phyloP scores from a whole-genome alignment of 2,888 invertebrate species.

The Arge pagana region DNA sequence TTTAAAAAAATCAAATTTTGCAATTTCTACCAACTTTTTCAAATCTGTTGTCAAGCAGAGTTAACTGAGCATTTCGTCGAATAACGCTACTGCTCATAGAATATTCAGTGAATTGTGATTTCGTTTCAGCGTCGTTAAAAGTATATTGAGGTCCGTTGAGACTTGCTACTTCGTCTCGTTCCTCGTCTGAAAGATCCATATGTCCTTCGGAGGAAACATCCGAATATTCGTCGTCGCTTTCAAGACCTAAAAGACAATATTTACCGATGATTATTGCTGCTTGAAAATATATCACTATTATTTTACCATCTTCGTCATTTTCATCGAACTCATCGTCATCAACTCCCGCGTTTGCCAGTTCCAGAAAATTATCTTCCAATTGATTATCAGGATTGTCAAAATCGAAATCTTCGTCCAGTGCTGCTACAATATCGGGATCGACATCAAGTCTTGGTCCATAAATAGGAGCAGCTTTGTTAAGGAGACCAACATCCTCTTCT shows the following conservation, averaged over 20 bases:
- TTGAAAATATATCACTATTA: constrained; percentile 3
- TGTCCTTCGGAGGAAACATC: constrained; percentile 44
- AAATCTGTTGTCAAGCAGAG: constrained; percentile 83
- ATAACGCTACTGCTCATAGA: constrained; percentile 94
- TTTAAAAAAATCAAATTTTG: not conserved
- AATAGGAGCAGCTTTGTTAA: constrained; percentile 80
- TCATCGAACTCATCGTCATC: constrained; percentile 51
- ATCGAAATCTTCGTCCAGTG: constrained; percentile 91
- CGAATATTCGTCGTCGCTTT: constrained; percentile 50
- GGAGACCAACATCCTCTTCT: constrained; percentile 82
- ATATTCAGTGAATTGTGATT: constrained; percentile 88
- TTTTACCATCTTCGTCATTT: constrained; percentile 56
- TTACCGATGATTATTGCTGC: constrained; percentile 12
- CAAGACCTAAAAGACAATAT: constrained; percentile 3
- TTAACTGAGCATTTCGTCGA: constrained; percentile 79
- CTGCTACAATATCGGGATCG: constrained; percentile 92
- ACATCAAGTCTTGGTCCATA: constrained; percentile 71
- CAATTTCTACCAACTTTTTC: constrained; percentile 69
- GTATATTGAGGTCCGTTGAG: constrained; percentile 58
- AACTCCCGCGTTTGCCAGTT: constrained; percentile 72
- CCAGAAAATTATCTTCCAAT: constrained; percentile 91
- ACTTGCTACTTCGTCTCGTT: constrained; percentile 58
- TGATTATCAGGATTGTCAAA: constrained; percentile 80
- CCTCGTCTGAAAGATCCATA: constrained; percentile 48
- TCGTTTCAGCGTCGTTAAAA: constrained; percentile 74